Base-by-base conservation (phyloP, 2,797 vertebrate genomes). In the Chelmon rostratus region DNA sequence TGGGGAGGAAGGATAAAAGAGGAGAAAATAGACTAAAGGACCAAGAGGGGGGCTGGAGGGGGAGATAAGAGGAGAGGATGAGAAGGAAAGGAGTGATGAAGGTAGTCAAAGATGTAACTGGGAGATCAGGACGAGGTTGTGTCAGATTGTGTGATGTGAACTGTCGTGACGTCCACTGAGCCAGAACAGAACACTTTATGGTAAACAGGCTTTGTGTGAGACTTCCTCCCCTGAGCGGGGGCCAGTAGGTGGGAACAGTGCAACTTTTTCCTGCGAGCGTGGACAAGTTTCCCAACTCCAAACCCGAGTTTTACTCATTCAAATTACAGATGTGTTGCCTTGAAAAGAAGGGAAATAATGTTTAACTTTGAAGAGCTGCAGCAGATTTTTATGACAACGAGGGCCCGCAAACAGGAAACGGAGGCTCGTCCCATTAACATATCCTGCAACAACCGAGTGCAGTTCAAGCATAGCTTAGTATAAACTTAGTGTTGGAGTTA, bases 141-240 rank as follows among this genome's bases (percentile, higher is more conserved):
- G 33, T 28, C 46, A 16, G 46, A 28, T 7, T 1, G 49, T 5
- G 25, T 33, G 42, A 31, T 21, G 18, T 40, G 11, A 53, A 16
- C 6, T 18, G 2, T 37, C 28, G 18, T 56, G 10, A 6, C 9
- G 33, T 67, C 21, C 31, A 33, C 15, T 0, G 54, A 49, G 16
- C 21, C 49, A 28, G 77, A 73, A 42, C 65, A 81, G 42, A 73
- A 68, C 47, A 61, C 84, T 46, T 56, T 0, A 18, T 8, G 23
- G 57, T 54, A 44, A 74, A 67, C 73, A 68, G 56, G 23, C 73
- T 86, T 85, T 87, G 86, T 87, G 78, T 67, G n/a, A 58, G 23
- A 81, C 83, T 90, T 91, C 86, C 83, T 83, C 61, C 58, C 57
- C 9, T 0, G 19, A 73, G 69, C 47, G 28, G 64, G 64, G 74